Evolutionary conservation across 2,113 vertebrate genomes (phyloP).

Genomic region (Phalacrocorax carbo): DNA sequence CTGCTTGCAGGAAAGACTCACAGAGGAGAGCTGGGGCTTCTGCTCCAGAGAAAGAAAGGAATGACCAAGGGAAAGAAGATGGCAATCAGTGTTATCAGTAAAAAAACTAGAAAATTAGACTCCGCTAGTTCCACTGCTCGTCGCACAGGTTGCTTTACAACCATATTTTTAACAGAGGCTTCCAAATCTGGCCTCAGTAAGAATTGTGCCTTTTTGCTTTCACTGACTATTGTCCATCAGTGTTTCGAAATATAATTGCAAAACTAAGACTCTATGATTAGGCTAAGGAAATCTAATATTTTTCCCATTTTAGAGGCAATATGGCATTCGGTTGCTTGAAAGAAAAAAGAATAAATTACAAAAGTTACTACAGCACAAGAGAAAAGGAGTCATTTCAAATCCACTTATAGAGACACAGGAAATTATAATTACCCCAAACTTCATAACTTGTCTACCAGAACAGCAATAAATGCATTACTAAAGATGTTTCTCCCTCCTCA

Average conservation of each 20-base stretch:
- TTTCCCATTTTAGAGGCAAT: conserved; percentile 21
- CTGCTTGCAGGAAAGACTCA: not conserved
- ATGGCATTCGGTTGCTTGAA: not conserved
- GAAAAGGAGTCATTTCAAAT: not conserved
- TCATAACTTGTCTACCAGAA: not conserved
- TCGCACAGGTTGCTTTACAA: not conserved
- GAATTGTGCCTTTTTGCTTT: not conserved
- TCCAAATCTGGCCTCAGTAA: not conserved
- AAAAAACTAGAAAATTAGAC: not conserved
- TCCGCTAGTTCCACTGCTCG: not conserved
- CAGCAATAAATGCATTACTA: not conserved
- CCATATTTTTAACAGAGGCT: not conserved
- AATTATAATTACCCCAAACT: conserved; percentile 14
- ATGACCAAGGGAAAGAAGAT: not conserved
- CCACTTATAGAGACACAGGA: conserved; percentile 1
- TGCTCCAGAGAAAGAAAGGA: not conserved
- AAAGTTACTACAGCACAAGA: not conserved
- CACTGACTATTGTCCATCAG: not conserved
- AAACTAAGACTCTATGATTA: not conserved
- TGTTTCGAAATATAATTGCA: not conserved
- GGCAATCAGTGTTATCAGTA: not conserved
- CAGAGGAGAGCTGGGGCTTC: not conserved
- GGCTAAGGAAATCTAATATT: conserved; percentile 31
- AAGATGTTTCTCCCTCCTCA: not conserved
- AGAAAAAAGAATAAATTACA: not conserved